Evolutionary conservation across 2,113 vertebrate species (phyloP).

Genomic region (Callospermophilus lateralis): DNA sequence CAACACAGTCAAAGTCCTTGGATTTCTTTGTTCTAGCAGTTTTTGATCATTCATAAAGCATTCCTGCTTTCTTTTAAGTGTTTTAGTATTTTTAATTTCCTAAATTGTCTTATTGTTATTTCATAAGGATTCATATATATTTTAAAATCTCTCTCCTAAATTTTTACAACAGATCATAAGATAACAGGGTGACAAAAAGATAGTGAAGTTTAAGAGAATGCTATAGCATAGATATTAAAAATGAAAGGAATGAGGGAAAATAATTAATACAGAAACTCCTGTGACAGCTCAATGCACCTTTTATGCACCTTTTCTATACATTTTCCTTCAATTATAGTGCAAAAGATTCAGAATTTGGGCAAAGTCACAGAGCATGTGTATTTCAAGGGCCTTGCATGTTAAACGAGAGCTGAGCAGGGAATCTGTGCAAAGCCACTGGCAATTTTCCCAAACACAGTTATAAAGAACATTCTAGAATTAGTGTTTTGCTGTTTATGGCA

Average conservation of each 20-base stretch:
- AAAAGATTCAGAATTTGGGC: background rate
- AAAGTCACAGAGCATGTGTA: background rate
- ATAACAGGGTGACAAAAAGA: background rate
- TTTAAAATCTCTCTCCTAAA: background rate
- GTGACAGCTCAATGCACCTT: background rate
- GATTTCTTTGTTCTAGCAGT: background rate
- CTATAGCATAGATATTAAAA: background rate
- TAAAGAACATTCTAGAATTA: background rate
- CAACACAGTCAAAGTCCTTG: background rate
- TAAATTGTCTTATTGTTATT: background rate
- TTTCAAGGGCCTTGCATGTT: no score
- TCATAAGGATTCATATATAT: background rate
- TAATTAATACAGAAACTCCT: background rate
- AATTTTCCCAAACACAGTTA: background rate
- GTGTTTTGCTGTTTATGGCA: background rate
- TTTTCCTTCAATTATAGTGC: background rate
- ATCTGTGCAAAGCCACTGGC: accelerated
- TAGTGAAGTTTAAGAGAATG: background rate
- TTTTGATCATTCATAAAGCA: background rate
- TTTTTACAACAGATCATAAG: slow-evolving; percentile 1
- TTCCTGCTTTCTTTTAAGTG: background rate
- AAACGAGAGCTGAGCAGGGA: background rate
- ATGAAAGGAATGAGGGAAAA: background rate
- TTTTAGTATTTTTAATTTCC: background rate
- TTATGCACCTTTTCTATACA: background rate